Conservation (phyloP, 1,140 invertebrate species). For the Eriosoma lanigerum region DNA sequence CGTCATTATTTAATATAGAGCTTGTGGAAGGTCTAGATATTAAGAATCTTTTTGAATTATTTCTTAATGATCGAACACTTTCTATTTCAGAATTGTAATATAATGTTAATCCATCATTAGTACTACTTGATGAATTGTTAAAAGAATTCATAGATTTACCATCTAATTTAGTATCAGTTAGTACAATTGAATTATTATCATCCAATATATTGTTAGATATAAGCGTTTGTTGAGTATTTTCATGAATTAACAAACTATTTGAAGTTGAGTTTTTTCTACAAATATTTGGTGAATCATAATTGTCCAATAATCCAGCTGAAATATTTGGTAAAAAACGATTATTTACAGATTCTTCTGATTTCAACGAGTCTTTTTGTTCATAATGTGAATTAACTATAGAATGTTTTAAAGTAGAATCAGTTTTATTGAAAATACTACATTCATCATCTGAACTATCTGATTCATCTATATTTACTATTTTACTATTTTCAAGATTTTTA, state of each 20-base stretch:
- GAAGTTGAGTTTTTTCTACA: not conserved
- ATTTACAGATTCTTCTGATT: not conserved
- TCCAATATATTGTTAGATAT: not conserved
- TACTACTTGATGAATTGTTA: too few species aligned
- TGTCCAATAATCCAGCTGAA: not conserved
- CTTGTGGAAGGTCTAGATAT: not conserved
- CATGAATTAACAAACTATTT: not conserved
- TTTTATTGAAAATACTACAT: not conserved
- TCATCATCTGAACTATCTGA: not conserved
- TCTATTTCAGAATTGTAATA: too few species aligned
- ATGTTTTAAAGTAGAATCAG: not conserved
- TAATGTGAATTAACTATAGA: not conserved
- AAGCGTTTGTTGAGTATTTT: not conserved
- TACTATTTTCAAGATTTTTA: not conserved
- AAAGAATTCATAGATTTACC: too few species aligned
- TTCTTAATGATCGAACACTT: too few species aligned
- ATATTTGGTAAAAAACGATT: not conserved
- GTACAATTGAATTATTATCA: not conserved
- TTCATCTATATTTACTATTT: not conserved
- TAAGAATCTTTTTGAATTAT: too few species aligned
- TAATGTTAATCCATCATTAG: too few species aligned
- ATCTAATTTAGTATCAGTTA: too few species aligned
- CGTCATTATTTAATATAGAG: not conserved
- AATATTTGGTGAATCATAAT: not conserved
- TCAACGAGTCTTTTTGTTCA: not conserved